A percentile compares a stretch with the other conserved stretches of the same genome.
Evolutionary conservation across 2,113 vertebrate genomes (phyloP).

Genomic region (human (Homo sapiens)): GRCh38 chr1:6755501-6756000

Average conservation of each 20-base stretch:
- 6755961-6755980: no score
- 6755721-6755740: not conserved
- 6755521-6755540: not conserved
- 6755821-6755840: not conserved
- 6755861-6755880: not conserved
- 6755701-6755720: not conserved
- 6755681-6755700: not conserved
- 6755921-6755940: no score
- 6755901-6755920: not conserved
- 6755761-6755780: not conserved
- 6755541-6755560: not conserved
- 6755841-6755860: not conserved
- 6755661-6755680: constrained; percentile 11
- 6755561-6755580: not conserved
- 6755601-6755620: not conserved
- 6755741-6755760: not conserved
- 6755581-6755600: not conserved
- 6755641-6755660: constrained; percentile 16
- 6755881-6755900: constrained; percentile 43
- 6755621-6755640: not conserved
- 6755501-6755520: not conserved
- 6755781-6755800: not conserved
- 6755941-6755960: no score
- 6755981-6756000: no score
- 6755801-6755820: not conserved